phyloP scores from a whole-genome alignment of 2,113 vertebrate genomes.

The Parotia lawesii region DNA sequence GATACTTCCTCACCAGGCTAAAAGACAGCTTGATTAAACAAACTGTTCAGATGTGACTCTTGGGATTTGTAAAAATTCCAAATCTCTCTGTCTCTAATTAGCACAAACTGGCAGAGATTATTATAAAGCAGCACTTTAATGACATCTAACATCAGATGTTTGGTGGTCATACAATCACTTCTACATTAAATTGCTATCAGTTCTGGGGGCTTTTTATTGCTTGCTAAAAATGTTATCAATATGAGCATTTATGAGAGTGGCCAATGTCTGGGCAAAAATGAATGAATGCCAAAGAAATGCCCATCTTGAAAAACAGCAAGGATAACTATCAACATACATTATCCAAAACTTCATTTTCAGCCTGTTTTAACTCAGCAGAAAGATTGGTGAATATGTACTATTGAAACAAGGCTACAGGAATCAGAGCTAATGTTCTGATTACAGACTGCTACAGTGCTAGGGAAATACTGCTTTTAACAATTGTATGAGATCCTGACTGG shows the following conservation, averaged over 20 bases:
- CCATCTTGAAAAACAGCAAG: slow-evolving; percentile 69
- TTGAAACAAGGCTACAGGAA: neutral
- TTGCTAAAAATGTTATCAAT: slow-evolving; percentile 67
- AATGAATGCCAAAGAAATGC: slow-evolving; percentile 90
- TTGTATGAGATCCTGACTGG: neutral
- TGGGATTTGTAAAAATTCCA: slow-evolving; percentile 73
- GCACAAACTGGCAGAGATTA: slow-evolving; percentile 80
- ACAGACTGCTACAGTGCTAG: slow-evolving; percentile 55
- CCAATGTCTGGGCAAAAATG: slow-evolving; percentile 71
- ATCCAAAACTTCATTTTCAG: slow-evolving; percentile 50
- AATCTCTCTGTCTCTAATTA: slow-evolving; percentile 79
- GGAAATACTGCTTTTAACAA: neutral
- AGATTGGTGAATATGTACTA: neutral
- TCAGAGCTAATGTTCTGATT: slow-evolving; percentile 50
- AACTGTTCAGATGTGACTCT: slow-evolving; percentile 74
- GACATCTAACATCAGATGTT: slow-evolving; percentile 80
- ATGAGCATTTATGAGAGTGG: slow-evolving; percentile 70
- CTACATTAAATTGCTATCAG: slow-evolving; percentile 65
- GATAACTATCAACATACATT: slow-evolving; percentile 8
- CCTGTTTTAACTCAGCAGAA: slow-evolving; percentile 42
- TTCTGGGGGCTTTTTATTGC: slow-evolving; percentile 48
- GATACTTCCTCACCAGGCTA: slow-evolving; percentile 69
- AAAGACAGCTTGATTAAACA: slow-evolving; percentile 70
- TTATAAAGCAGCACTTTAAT: slow-evolving; percentile 94
- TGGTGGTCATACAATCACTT: slow-evolving; percentile 78